Base-by-base conservation (phyloP, 2,888 invertebrate genomes). In the Anodontia alba region DNA sequence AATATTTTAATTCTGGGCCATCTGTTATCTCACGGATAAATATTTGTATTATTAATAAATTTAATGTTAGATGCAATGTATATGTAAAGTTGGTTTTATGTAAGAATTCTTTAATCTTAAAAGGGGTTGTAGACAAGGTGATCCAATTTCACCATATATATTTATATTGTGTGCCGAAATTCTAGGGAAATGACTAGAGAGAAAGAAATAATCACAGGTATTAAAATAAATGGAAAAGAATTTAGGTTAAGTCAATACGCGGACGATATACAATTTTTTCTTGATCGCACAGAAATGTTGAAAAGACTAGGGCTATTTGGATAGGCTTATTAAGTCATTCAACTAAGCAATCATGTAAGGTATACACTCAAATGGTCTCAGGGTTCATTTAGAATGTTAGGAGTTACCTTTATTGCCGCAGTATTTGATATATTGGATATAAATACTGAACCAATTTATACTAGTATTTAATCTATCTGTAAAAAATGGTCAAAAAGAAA, bases 151-250 rank as follows among this genome's bases (percentile, higher is more conserved):
- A 1, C 57, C 57, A 57, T 57, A 57, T 15, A 26, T 57, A 3
- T 57, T 57, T 57, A 57, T 57, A 26, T 29, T 26, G 12, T 57
- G 57, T 57, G 57, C 57, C 5, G 57, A 57, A 23, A 57, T 57
- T 57, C 29, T 57, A 26, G 57, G 57, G 26, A n/a, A 26, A 57
- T n/a, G 15, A 2, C 5, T 23, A 23, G 26, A 26, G 15, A 23
- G 26, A 57, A 57, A 8, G 23, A 57, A 57, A 26, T 23, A 8
- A 15, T 57, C 5, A 57, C 10, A 29, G 57, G 57, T 5, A 57
- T 57, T 23, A 26, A 29, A 26, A 57, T 57, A 26, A 57, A 7
- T 15, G 29, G 12, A 57, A 57, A 57, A 57, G 57, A 57, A 57
- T 23, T 57, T 57, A 17, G 3, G 1, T 23, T 57, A 1, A 57